These are phyloP conservation scores for Notocelia uddmanniana DNA, from an alignment of 2,888 invertebrate species.

Conservation along the genomic window DNA sequence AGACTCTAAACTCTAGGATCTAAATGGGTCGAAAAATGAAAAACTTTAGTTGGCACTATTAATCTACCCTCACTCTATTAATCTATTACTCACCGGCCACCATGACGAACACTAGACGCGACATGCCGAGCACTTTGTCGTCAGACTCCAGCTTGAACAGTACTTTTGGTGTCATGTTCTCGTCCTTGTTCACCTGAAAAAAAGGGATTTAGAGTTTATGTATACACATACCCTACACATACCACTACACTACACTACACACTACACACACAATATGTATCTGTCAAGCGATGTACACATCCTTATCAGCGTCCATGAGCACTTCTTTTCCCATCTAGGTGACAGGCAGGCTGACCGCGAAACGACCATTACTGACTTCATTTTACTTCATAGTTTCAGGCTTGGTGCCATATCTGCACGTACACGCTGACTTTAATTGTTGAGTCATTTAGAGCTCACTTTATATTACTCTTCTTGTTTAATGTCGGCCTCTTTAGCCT, in stretches of 20 bases:
- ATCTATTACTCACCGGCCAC: constrained; percentile 85
- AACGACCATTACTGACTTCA: constrained; percentile 83
- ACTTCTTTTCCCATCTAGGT: constrained; percentile 74
- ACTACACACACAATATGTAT: constrained; percentile 73
- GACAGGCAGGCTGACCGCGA: constrained; percentile 76
- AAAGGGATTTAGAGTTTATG: constrained; percentile 44
- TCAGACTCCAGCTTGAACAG: constrained; percentile 89
- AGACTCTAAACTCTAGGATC: no score
- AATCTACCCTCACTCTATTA: no score
- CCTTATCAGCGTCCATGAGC: constrained; percentile 83
- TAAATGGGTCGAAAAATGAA: no score
- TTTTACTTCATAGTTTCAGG: no score
- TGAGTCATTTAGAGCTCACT: no score
- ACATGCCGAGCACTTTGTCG: constrained; percentile 90
- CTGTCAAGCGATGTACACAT: constrained; percentile 86
- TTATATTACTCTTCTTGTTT: no score
- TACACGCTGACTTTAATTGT: no score
- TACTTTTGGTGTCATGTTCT: constrained; percentile 83
- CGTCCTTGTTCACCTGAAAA: constrained; percentile 68
- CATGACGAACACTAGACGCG: constrained; percentile 91
- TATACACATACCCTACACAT: no score
- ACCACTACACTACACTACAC: neutral
- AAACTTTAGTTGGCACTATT: no score
- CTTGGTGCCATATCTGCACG: no score
- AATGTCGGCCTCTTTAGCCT: no score